phyloP scores from a whole-genome alignment of 2,113 vertebrate species.

The Micronycteris hirsuta region DNA sequence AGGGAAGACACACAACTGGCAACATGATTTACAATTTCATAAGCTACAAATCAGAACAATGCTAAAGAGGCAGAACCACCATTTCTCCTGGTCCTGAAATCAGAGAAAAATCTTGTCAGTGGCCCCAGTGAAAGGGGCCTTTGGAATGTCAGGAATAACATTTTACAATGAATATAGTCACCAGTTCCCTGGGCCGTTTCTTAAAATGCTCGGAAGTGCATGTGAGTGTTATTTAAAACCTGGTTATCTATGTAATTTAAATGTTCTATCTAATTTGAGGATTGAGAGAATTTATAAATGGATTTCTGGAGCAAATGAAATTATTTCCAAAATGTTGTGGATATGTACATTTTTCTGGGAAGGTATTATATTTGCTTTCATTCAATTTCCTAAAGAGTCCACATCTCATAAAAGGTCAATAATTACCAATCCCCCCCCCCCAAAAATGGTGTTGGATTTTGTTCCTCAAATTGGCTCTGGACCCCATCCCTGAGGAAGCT shows the following conservation, averaged over 20 bases:
- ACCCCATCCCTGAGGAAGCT: neutral
- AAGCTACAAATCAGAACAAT: neutral
- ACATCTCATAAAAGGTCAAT: neutral
- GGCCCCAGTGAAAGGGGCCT: neutral
- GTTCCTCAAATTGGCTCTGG: neutral
- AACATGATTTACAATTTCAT: neutral
- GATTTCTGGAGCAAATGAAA: neutral
- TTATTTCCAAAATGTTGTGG: neutral
- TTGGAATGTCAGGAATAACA: neutral
- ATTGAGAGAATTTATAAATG: neutral
- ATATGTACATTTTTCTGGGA: neutral
- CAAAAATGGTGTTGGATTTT: neutral
- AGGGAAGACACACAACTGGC: neutral
- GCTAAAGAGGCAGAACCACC: neutral
- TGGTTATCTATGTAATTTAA: neutral
- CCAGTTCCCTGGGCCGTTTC: neutral
- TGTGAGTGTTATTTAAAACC: neutral
- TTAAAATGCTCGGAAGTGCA: neutral
- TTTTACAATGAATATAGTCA: neutral
- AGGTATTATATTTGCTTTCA: neutral
- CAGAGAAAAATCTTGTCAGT: neutral
- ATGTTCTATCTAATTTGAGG: neutral
- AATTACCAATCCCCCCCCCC: neutral
- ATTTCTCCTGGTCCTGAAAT: neutral
- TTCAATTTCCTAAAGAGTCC: neutral